Base-by-base conservation (phyloP, 1,140 invertebrate genomes). In the Phthorimaea operculella region DNA sequence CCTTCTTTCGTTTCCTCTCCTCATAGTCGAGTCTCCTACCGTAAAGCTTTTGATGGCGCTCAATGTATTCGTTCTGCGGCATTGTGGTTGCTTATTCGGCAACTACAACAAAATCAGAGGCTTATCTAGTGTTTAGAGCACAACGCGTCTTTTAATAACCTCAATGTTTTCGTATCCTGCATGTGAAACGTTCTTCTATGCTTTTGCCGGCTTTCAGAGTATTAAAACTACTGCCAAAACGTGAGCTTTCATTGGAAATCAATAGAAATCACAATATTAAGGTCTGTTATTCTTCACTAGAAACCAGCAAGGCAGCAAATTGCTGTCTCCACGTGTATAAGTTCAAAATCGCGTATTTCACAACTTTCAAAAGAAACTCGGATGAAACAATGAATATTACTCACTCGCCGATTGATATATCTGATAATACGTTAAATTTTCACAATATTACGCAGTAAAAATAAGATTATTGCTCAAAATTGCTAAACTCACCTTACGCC, bases 1-100 rank as follows among this genome's bases (percentile, higher is more conserved):
- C 96, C 64, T 92, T 93, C 83, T 99, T 99, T 17, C 98, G 88
- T 79, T 97, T 98, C 56, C 94, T 89, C 81, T 99, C 98, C 86
- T 99, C 95, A 91, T 99, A 96, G 89, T 99, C 98, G 52, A 99
- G 88, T 51, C 98, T 90, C 59, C 95, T 90, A 70, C 98, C 98
- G 88, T 98, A 93, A 1, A 98, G 90, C 81, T 99, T 99, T 68
- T 94, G 91, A 82, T 98, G 96, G 51, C 98, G 90, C 70, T 99
- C 98, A 86, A 99, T 99, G 86, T 99, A 97, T 84, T 99, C 98
- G 91, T 99, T 99, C 88, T 99, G 98, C 69, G 98, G 98, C 98
- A 98, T 98, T 70, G 73, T 92, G 76, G 74, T 81, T 81, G 83
- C 77, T 81, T 79, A 72, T 65, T 68, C 76, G 77, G 74, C 79